Conservation (phyloP, 37 sponge, comb jelly and placozoan species). For the Halisarca cf. caerulea region DNA sequence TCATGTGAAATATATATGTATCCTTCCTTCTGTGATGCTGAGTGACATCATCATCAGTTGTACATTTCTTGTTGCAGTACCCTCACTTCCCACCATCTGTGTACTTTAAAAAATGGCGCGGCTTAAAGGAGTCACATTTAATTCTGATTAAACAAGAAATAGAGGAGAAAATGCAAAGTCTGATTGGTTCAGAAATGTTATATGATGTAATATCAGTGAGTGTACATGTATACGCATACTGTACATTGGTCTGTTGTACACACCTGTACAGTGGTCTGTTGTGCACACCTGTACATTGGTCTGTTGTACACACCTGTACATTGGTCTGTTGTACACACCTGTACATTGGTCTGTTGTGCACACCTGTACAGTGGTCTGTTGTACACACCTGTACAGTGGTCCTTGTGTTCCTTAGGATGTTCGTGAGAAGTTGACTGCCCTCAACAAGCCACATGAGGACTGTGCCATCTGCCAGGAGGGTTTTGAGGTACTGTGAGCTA, state of each 20-base stretch:
- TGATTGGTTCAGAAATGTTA: neutral
- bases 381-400: too few species aligned
- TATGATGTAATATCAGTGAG: constrained; percentile 14
- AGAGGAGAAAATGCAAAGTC: neutral
- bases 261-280: too few species aligned
- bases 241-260: too few species aligned
- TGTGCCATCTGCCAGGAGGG: constrained; percentile 70
- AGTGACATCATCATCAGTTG: neutral
- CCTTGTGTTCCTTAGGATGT: constrained; percentile 24
- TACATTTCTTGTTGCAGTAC: neutral
- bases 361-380: too few species aligned
- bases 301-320: too few species aligned
- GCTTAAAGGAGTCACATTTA: neutral
- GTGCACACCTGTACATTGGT: too few species aligned
- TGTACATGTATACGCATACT: neutral
- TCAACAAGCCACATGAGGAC: constrained; percentile 65
- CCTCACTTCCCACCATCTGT: neutral
- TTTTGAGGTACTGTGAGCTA: constrained; percentile 33
- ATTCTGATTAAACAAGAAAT: neutral
- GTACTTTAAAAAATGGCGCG: neutral
- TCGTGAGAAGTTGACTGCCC: constrained; percentile 62
- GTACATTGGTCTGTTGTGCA: too few species aligned
- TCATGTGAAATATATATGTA: too few species aligned
- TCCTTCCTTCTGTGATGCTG: too few species aligned
- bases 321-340: too few species aligned